Evolutionary conservation across 2,797 vertebrate species (phyloP).

Genomic region (Dermochelys coriacea): DNA sequence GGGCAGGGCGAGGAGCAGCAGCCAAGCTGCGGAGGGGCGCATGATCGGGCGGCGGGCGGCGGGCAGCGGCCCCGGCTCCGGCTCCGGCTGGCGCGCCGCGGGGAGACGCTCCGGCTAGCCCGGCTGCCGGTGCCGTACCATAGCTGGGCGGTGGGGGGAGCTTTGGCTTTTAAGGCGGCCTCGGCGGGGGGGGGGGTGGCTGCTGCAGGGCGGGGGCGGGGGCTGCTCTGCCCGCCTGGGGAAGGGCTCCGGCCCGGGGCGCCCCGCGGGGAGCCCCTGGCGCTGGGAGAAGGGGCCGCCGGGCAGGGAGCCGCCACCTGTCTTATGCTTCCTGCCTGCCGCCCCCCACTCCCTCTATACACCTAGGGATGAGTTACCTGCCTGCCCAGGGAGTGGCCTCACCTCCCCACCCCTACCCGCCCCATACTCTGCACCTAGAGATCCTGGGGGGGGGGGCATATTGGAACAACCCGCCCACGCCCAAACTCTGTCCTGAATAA

Average conservation of each 20-base stretch:
- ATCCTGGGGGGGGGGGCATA: too few species aligned
- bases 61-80: too few species aligned
- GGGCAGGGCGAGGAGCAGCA: conserved; percentile 52
- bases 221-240: conserved; percentile 38
- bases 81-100: background rate
- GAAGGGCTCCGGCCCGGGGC: background rate
- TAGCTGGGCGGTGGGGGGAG: conserved; percentile 71
- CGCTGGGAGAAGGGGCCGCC: background rate
- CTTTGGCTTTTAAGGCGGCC: conserved; percentile 78
- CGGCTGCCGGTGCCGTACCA: background rate
- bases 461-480: too few species aligned
- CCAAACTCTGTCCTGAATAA: too few species aligned
- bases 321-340: background rate
- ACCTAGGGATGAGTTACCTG: background rate
- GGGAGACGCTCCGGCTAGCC: background rate
- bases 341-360: background rate
- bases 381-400: too few species aligned
- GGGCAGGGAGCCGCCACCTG: background rate
- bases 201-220: conserved; percentile 50
- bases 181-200: conserved; percentile 58
- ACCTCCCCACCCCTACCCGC: too few species aligned
- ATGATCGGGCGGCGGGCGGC: background rate
- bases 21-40: conserved; percentile 43
- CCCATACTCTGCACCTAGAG: too few species aligned
- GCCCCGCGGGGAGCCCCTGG: background rate